A percentile compares a stretch with the other conserved stretches of the same genome.
These are phyloP conservation scores for Pantherophis alleghaniensis DNA, from an alignment of 2,797 vertebrate species.

Conservation along the genomic window DNA sequence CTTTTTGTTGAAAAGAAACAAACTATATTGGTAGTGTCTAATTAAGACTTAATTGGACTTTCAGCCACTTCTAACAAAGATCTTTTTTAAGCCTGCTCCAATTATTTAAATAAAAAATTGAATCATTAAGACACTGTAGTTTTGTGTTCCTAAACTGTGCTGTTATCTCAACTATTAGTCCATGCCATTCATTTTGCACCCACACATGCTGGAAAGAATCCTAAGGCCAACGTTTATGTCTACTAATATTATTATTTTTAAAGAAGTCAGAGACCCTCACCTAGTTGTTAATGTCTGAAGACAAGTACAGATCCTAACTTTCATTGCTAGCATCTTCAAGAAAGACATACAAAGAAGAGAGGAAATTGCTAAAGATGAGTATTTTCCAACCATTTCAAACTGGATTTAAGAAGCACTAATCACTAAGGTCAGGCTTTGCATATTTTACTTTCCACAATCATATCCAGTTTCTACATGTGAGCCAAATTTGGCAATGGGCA, in stretches of 20 bases:
- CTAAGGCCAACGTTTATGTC: not conserved
- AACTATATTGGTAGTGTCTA: conserved; percentile 24
- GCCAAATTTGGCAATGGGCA: not conserved
- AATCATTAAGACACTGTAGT: conserved; percentile 59
- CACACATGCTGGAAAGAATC: conserved; percentile 27
- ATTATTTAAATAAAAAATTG: conserved; percentile 51
- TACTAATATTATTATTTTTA: conserved; percentile 38
- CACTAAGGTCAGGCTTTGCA: not conserved
- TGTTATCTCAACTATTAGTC: conserved; percentile 46
- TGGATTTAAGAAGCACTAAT: not conserved
- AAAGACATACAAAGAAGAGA: not conserved
- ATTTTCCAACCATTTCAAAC: not conserved
- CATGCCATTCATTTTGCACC: conserved; percentile 50
- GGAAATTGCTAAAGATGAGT: not conserved
- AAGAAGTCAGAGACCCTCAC: conserved; percentile 5
- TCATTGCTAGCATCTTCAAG: not conserved
- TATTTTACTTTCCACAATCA: not conserved
- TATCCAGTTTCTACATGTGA: not conserved
- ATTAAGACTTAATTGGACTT: conserved; percentile 68
- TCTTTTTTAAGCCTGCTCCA: conserved; percentile 34
- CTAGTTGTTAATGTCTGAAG: conserved; percentile 17
- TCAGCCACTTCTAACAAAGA: conserved; percentile 46
- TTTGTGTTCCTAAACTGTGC: conserved; percentile 50
- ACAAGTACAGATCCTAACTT: not conserved
- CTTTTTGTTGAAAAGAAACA: conserved; percentile 31